These are phyloP conservation scores for Leptocoma aspasia DNA, from an alignment of 2,113 vertebrate genomes.

Conservation along the genomic window DNA sequence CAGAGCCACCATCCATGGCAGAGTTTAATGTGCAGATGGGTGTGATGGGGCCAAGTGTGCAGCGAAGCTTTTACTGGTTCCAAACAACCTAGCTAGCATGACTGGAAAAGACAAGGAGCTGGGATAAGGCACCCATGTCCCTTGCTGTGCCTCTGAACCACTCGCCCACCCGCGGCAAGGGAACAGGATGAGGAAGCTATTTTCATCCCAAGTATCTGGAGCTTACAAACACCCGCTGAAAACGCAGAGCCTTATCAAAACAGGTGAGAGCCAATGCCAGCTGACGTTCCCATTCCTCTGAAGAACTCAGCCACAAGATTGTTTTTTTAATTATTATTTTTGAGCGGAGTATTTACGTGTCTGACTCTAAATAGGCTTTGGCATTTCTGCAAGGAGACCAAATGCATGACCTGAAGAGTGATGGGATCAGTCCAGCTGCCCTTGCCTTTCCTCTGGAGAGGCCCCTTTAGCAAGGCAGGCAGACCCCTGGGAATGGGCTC, in stretches of 20 bases:
- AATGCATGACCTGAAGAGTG: neutral
- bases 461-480: neutral
- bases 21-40: neutral
- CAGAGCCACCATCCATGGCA: fast-evolving
- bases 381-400: neutral
- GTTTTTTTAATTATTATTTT: neutral
- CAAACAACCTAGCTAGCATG: fast-evolving
- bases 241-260: neutral
- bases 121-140: neutral
- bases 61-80: neutral
- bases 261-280: neutral
- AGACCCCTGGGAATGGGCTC: neutral
- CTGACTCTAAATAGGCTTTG: neutral
- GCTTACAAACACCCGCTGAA: neutral
- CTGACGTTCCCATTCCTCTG: neutral
- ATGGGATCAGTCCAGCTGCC: neutral
- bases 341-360: neutral
- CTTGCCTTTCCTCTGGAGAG: neutral
- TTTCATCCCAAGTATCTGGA: neutral
- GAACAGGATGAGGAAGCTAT: neutral
- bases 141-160: neutral
- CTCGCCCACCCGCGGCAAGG: neutral
- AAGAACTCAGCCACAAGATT: neutral
- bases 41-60: neutral
- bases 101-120: neutral